phyloP scores from a whole-genome alignment of 2,797 vertebrate genomes.

The Pangasius mekongensis region DNA sequence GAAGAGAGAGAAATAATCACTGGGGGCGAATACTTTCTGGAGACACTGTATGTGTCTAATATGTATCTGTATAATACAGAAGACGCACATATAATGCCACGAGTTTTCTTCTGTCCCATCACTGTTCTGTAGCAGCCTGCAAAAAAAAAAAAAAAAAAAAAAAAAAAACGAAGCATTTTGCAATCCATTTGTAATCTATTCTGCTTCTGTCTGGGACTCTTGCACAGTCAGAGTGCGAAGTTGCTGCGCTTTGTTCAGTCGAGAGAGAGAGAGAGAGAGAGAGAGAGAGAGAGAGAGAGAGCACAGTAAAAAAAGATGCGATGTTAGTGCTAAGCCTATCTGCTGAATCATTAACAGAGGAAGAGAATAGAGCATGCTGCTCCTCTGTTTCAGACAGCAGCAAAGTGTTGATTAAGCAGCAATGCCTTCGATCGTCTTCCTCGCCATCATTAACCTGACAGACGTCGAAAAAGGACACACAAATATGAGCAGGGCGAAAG shows the following conservation, averaged over 20 bases:
- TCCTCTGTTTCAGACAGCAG: conserved; percentile 36
- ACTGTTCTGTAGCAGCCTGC: neutral
- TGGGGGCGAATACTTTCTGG: neutral
- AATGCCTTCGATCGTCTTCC: conserved; percentile 28
- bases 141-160: neutral
- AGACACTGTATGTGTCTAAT: neutral
- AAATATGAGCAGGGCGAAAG: neutral
- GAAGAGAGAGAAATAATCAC: neutral
- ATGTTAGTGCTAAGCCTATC: conserved; percentile 44
- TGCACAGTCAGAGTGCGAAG: conserved; percentile 24
- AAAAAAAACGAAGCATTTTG: conserved; percentile 1
- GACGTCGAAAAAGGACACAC: conserved; percentile 13
- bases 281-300: neutral
- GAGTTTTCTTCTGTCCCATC: neutral
- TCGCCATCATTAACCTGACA: conserved; percentile 50
- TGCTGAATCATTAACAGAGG: conserved; percentile 52
- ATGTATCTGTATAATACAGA: neutral
- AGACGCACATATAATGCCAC: neutral
- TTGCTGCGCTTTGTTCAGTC: conserved; percentile 21
- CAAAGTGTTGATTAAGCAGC: conserved; percentile 55
- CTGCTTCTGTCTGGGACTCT: conserved; percentile 27
- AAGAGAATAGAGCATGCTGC: conserved; percentile 23
- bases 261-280: neutral
- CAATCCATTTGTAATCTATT: conserved; percentile 27
- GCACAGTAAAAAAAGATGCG: conserved; percentile 34